These are phyloP conservation scores for Blastobasis adustella DNA, from an alignment of 2,888 invertebrate genomes.

Conservation along the genomic window DNA sequence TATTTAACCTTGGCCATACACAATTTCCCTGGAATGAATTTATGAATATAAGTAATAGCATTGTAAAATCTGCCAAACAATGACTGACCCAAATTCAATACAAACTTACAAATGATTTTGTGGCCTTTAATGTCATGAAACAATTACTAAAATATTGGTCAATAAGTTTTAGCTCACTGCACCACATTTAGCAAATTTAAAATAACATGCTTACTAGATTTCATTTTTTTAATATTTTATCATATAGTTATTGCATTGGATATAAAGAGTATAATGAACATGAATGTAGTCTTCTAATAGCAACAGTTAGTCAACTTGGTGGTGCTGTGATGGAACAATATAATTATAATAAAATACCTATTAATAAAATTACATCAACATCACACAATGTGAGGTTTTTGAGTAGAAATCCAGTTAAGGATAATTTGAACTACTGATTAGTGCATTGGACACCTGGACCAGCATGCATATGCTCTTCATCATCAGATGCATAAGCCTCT, in stretches of 20 bases:
- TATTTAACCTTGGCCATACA: constrained; percentile 31
- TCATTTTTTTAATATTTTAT: too few relatives aligned
- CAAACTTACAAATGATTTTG: neutral
- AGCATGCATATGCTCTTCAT: constrained; percentile 71
- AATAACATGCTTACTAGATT: too few relatives aligned
- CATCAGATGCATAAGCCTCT: constrained; percentile 84
- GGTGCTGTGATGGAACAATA: constrained; percentile 28
- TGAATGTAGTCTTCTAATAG: too few relatives aligned
- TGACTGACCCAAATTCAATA: too few relatives aligned
- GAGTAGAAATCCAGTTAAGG: constrained; percentile 46
- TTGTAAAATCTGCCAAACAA: constrained; percentile 5
- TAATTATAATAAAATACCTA: constrained; percentile 54
- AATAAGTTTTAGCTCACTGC: too few relatives aligned
- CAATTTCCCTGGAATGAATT: constrained; percentile 32
- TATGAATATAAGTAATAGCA: constrained; percentile 1
- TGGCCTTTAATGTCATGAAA: neutral
- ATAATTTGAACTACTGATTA: constrained; percentile 79
- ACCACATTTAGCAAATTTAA: too few relatives aligned
- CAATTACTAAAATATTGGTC: too few relatives aligned
- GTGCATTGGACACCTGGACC: constrained; percentile 85
- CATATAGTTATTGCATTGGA: too few relatives aligned
- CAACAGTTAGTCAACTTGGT: constrained; percentile 10
- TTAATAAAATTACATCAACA: constrained; percentile 56
- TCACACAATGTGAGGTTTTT: constrained; percentile 55
- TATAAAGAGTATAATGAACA: too few relatives aligned